Conservation (phyloP, 2,113 vertebrate species). For the Colistium nudipinnis region DNA sequence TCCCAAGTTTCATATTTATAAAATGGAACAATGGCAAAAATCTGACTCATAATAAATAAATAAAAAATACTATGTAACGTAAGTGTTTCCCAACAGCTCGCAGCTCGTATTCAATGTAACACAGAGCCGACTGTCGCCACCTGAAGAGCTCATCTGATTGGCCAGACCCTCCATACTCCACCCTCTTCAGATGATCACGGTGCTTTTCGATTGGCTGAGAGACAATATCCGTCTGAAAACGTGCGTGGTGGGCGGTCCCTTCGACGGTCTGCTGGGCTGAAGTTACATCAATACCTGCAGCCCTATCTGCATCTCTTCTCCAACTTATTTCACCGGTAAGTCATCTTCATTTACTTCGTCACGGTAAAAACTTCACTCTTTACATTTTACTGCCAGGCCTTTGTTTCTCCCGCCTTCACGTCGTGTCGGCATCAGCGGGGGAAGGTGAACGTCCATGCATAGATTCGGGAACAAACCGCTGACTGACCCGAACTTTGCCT, state of each 20-base stretch:
- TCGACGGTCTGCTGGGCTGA: background rate
- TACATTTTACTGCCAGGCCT: background rate
- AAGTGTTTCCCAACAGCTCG: conserved; percentile 43
- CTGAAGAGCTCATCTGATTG: conserved; percentile 53
- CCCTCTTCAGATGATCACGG: conserved; percentile 74
- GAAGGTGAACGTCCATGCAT: background rate
- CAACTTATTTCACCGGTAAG: conserved; percentile 49
- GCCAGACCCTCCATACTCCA: conserved; percentile 36
- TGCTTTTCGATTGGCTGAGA: conserved; percentile 69
- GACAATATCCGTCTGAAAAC: background rate
- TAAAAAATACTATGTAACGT: background rate
- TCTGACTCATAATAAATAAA: too few relatives aligned
- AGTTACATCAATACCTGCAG: accelerated
- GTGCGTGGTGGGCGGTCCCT: conserved; percentile 43
- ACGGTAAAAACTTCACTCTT: background rate
- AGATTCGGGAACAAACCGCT: background rate
- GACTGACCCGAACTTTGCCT: conserved; percentile 34
- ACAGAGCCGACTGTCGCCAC: conserved; percentile 33
- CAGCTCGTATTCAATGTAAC: background rate
- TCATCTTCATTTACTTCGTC: background rate
- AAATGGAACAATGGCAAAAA: too few relatives aligned
- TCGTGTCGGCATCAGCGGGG: background rate
- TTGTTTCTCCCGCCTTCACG: background rate
- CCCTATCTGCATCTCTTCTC: background rate
- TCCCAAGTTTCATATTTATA: too few relatives aligned